Conservation (phyloP, 2,797 vertebrate species). For the Valencia hispanica region DNA sequence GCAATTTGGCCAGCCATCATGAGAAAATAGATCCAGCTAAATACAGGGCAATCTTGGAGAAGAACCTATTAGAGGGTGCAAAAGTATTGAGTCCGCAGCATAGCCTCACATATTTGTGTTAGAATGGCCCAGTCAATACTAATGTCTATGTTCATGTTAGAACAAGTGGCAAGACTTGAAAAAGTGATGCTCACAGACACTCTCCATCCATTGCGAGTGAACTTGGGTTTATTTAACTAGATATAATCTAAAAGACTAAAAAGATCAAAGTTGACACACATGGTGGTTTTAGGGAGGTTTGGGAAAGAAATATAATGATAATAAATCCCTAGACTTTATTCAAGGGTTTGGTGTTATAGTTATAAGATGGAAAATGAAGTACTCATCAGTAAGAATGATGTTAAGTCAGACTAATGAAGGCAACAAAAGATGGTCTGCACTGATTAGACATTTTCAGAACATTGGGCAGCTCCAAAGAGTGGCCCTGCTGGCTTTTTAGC, state of each 20-base stretch:
- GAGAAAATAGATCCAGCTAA: not conserved
- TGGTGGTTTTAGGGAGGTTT: not conserved
- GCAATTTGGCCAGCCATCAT: not conserved
- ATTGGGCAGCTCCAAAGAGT: constrained; percentile 28
- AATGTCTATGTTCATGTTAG: not conserved
- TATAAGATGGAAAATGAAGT: not conserved
- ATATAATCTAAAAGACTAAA: not conserved
- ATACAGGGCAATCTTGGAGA: not conserved
- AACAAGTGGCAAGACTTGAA: not conserved
- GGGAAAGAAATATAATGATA: not conserved
- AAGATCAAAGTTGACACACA: not conserved
- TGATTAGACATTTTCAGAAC: constrained; percentile 42
- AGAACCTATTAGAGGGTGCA: not conserved
- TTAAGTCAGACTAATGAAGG: constrained; percentile 14
- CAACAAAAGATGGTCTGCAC: constrained; percentile 8
- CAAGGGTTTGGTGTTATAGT: not conserved
- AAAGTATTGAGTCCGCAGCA: not conserved
- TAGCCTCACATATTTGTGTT: not conserved
- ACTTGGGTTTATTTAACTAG: not conserved
- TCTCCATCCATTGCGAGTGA: not conserved
- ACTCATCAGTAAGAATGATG: constrained; percentile 1
- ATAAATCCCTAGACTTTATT: not conserved
- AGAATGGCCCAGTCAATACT: not conserved
- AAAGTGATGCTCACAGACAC: not conserved
- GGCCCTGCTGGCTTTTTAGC: not conserved